Evolutionary conservation across 2,113 vertebrate genomes (phyloP).

Genomic region (Alectura lathami): DNA sequence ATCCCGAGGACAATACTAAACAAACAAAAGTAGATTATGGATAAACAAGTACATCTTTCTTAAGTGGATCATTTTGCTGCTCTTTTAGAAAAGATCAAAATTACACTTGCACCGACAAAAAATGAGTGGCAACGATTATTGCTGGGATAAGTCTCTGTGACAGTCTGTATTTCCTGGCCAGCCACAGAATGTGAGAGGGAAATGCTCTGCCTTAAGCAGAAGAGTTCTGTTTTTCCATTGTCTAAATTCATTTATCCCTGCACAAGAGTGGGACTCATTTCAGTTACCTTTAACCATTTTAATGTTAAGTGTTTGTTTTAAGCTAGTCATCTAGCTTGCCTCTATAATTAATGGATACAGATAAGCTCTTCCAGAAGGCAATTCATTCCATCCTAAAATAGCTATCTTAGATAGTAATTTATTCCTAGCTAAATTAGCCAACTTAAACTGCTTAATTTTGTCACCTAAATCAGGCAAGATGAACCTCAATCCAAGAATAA

Average conservation of each 20-base stretch:
- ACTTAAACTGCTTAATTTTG: neutral
- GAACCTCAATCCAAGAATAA: neutral
- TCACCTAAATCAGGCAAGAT: neutral
- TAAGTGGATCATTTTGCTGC: neutral
- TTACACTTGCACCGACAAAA: neutral
- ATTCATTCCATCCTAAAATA: conserved; percentile 22
- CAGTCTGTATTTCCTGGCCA: neutral
- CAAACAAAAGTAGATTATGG: neutral
- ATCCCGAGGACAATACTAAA: neutral
- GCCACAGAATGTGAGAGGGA: neutral
- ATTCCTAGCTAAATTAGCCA: conserved; percentile 30
- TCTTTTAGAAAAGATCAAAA: neutral
- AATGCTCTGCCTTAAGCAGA: neutral
- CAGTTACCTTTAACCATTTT: conserved; percentile 15
- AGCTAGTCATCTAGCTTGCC: conserved; percentile 13
- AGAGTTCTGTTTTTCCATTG: neutral
- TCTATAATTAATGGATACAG: conserved; percentile 15
- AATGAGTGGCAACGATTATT: neutral
- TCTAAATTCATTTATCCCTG: neutral
- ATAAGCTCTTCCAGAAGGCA: conserved; percentile 28
- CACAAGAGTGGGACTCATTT: neutral
- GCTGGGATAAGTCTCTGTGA: neutral
- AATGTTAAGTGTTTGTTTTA: conserved; percentile 41
- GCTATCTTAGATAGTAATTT: neutral
- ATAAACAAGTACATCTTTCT: neutral